Percentiles rank a stretch among this genome's conserved stretches.
phyloP scores from a whole-genome alignment of 2,797 vertebrate genomes.

The Malacoctenus gilli region DNA sequence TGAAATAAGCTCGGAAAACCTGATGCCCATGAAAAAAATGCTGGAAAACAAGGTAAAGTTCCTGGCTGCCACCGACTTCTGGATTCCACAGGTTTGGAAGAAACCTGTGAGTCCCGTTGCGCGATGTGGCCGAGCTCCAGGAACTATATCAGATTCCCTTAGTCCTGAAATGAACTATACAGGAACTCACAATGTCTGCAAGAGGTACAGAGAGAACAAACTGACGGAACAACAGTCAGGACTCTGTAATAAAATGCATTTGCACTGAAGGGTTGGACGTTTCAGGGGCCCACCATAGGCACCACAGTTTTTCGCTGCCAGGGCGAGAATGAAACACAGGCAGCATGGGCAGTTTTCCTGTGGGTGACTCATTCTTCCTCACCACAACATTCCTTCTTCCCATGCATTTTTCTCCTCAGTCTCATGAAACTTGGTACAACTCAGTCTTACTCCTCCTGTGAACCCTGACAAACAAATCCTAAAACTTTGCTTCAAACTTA shows the following conservation, averaged over 20 bases:
- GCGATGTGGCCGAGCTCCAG: no score
- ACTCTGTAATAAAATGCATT: neutral
- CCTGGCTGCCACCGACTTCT: no score
- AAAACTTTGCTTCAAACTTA: no score
- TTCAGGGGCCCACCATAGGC: slow-evolving; percentile 17
- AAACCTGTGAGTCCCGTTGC: neutral
- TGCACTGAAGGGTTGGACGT: slow-evolving; percentile 11
- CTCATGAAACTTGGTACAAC: no score
- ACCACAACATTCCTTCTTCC: slow-evolving; percentile 57
- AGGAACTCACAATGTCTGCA: slow-evolving; percentile 1
- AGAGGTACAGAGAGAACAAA: no score
- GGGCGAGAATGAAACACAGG: slow-evolving; percentile 18
- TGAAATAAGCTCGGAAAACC: no score
- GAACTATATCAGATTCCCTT: neutral
- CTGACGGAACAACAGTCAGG: slow-evolving; percentile 2
- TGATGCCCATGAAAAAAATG: no score
- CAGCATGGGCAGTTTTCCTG: slow-evolving; percentile 39
- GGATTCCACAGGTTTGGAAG: no score
- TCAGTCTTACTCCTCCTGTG: no score
- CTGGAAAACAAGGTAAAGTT: no score
- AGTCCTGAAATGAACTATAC: neutral
- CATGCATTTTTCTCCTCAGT: no score
- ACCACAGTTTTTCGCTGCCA: slow-evolving; percentile 4
- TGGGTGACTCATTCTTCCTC: slow-evolving; percentile 73
- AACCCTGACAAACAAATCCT: no score